phyloP scores from a whole-genome alignment of 2,113 vertebrate species.

The Microtus oregoni region DNA sequence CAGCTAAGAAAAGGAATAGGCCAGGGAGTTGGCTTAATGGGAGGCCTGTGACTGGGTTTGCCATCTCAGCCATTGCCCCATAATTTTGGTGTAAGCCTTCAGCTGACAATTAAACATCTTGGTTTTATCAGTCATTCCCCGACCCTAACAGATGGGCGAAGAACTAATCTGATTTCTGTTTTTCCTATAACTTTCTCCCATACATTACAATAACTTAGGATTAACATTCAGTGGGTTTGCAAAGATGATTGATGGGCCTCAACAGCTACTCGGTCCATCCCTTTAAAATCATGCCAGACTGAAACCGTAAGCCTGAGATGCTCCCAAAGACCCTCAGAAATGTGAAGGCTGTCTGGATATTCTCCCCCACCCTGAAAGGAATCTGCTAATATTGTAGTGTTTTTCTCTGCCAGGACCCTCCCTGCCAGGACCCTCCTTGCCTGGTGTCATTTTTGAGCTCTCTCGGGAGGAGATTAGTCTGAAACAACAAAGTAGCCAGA shows the following conservation, averaged over 20 bases:
- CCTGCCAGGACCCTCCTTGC: slow-evolving; percentile 97
- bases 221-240: slow-evolving; percentile 81
- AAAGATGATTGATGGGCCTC: slow-evolving; percentile 81
- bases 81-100: slow-evolving; percentile 66
- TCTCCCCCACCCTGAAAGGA: slow-evolving; percentile 92
- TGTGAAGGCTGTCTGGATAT: slow-evolving; percentile 94
- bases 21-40: slow-evolving; percentile 8
- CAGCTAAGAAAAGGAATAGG: slow-evolving; percentile 38
- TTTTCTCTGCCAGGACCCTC: slow-evolving; percentile 98
- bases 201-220: slow-evolving; percentile 48
- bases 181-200: slow-evolving; percentile 74
- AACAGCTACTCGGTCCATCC: slow-evolving; percentile 71
- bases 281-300: slow-evolving; percentile 69
- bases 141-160: slow-evolving; percentile 80
- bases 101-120: slow-evolving; percentile 80
- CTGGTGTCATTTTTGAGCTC: slow-evolving; percentile 96
- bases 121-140: slow-evolving; percentile 72
- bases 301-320: slow-evolving; percentile 62
- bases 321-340: slow-evolving; percentile 91
- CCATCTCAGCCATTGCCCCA: slow-evolving; percentile 56
- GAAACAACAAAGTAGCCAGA: slow-evolving; percentile 99
- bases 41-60: slow-evolving; percentile 53
- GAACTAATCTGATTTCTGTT: slow-evolving; percentile 77
- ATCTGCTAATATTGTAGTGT: slow-evolving; percentile 91
- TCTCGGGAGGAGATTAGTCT: slow-evolving; percentile 98